These are phyloP conservation scores for Micronycteris hirsuta DNA, from an alignment of 2,113 vertebrate genomes.

Conservation along the genomic window DNA sequence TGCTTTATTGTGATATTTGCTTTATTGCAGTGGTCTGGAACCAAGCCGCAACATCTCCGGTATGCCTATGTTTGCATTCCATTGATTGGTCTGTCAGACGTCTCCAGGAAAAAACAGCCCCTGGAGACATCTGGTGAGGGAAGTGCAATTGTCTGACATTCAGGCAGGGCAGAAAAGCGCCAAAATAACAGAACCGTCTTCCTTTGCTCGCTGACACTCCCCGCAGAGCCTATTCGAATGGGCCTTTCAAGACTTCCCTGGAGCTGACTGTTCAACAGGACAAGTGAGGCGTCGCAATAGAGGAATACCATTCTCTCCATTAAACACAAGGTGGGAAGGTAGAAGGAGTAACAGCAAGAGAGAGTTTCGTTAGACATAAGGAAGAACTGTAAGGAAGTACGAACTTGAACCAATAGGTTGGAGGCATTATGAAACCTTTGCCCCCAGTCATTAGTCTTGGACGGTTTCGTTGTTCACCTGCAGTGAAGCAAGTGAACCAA, in stretches of 20 bases:
- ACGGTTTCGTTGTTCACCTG: not conserved
- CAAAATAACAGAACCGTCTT: not conserved
- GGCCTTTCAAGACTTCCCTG: not conserved
- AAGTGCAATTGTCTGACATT: not conserved
- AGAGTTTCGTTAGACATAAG: not conserved
- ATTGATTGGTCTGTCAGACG: not conserved
- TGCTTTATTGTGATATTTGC: not conserved
- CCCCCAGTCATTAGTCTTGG: not conserved
- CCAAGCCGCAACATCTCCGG: not conserved
- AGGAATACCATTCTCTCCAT: not conserved
- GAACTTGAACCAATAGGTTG: not conserved
- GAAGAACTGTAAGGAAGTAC: not conserved
- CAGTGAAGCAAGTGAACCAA: not conserved
- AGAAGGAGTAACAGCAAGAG: not conserved
- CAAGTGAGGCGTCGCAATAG: not conserved
- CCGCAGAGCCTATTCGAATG: not conserved
- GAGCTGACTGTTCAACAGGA: not conserved
- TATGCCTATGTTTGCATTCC: not conserved
- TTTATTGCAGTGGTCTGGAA: not conserved
- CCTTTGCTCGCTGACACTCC: not conserved
- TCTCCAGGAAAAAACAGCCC: not conserved
- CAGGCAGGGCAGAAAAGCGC: not conserved
- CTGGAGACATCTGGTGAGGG: not conserved
- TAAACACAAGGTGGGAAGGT: not conserved
- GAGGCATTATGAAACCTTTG: not conserved